Conservation (phyloP, 2,113 vertebrate species). For the Stigmatopora nigra region DNA sequence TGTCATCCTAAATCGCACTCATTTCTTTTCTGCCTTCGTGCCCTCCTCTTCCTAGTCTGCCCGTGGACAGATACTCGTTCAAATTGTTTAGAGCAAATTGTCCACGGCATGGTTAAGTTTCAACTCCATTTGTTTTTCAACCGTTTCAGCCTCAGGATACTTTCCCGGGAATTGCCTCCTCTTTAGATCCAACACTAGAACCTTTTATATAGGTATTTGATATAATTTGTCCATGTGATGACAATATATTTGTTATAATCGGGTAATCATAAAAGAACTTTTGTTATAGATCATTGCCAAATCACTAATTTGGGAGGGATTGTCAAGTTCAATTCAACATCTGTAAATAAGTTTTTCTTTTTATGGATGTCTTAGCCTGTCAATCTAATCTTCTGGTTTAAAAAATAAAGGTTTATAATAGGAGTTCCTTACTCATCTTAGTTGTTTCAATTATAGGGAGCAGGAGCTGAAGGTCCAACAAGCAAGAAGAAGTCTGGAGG, state of each 20-base stretch:
- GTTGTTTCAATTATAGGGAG: constrained; percentile 65
- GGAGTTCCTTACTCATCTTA: background rate
- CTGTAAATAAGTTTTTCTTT: too few relatives aligned
- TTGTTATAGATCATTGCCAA: too few relatives aligned
- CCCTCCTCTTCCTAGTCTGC: constrained; percentile 13
- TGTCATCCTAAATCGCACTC: constrained; percentile 50
- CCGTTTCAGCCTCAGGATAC: background rate
- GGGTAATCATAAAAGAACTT: too few relatives aligned
- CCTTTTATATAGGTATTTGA: background rate
- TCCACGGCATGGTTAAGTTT: constrained; percentile 9
- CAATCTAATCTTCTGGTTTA: too few relatives aligned
- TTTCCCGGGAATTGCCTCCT: background rate
- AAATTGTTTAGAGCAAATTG: constrained; percentile 7
- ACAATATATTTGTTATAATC: background rate
- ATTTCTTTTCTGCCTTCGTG: constrained; percentile 33
- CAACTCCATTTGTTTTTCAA: constrained; percentile 3
- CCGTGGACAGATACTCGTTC: constrained; percentile 6
- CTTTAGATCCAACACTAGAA: background rate
- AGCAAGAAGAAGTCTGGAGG: constrained; percentile 84
- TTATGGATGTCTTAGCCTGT: too few relatives aligned
- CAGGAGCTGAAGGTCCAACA: constrained; percentile 85
- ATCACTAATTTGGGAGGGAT: too few relatives aligned
- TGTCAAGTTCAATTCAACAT: too few relatives aligned
- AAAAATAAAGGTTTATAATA: too few relatives aligned
- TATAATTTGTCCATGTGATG: background rate